Evolutionary conservation across 2,888 invertebrate genomes (phyloP), one percentile per base, ranked within the genome.

Genomic region (Hymenopus coronatus): DNA sequence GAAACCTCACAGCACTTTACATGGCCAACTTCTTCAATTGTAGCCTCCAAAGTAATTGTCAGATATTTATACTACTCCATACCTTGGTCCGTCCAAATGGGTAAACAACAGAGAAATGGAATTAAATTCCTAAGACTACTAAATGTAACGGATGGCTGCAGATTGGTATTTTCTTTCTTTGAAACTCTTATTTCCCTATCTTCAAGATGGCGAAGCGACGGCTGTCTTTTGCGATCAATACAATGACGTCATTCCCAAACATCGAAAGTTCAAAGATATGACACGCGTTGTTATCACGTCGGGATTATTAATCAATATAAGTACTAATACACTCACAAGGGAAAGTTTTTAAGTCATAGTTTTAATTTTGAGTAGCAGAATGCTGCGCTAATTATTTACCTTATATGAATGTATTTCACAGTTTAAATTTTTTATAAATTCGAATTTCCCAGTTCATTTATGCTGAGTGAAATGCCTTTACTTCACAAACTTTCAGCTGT

Each of bases 11-110:
- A 28, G 82, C 82, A 28, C 54, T 70, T 70, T 70, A 70, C 54
- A 70, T 70, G 54, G 54, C 54, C 54, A 70, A 70, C 54, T 70
- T 70, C 54, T 70, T 70, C 25, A 40, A 20, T 70, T 70, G 20
- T 70, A 70, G 54, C 25, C 25, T 70, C 1, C 54, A 70, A 70
- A 70, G 54, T 3, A 70, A 70, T 20, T 70, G 25, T 25, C 54
- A 70, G 14, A n/a, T 3, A 83, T n/a, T 70, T 70, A 82, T 82
- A 83, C 46, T 84, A 86, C 88, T 91, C 92, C 94, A 93, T 95
- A 96, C 96, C 96, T 96, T 96, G 96, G 96, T 96, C 96, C 96
- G 96, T 96, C 95, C 96, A 95, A 95, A 95, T 96, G 95, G 95
- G 95, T 96, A 94, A 94, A 94, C 94, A 94, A 94, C 94, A 95